Percentiles rank a stretch among this genome's conserved stretches.
Conservation (phyloP, 2,797 vertebrate species). For the Enteromius thamalakanensis region DNA sequence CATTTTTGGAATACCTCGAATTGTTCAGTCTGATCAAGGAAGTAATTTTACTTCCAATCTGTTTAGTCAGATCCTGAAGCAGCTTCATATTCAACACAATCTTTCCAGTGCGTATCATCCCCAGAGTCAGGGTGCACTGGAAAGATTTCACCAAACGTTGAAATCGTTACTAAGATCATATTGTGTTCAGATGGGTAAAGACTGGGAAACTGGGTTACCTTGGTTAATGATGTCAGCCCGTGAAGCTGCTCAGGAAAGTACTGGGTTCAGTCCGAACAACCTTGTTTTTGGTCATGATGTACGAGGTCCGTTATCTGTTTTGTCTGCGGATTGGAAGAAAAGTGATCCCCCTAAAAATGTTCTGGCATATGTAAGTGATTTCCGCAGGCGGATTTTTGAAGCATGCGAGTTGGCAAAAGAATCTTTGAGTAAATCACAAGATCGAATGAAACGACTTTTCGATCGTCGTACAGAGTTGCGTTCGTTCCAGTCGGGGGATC, state of each 20-base stretch:
- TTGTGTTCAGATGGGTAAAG: neutral
- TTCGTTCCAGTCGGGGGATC: neutral
- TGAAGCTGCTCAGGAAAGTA: neutral
- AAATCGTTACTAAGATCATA: neutral
- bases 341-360: neutral
- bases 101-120: neutral
- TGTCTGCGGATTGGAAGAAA: neutral
- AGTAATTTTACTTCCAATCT: slow-evolving; percentile 13
- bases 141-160: neutral
- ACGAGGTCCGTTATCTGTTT: neutral
- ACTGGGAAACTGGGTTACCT: neutral
- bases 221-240: neutral
- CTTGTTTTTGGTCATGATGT: neutral
- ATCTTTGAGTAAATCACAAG: neutral
- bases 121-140: neutral
- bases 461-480: neutral
- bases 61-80: neutral
- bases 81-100: neutral
- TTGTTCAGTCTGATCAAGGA: slow-evolving; percentile 2
- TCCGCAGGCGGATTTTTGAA: neutral
- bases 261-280: neutral
- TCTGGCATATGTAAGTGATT: neutral
- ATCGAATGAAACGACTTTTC: neutral
- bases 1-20: neutral
- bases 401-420: neutral